Evolutionary conservation across 1,140 invertebrate genomes (phyloP), one percentile per base, ranked within the genome.

Genomic region (Drosophila leontia): DNA sequence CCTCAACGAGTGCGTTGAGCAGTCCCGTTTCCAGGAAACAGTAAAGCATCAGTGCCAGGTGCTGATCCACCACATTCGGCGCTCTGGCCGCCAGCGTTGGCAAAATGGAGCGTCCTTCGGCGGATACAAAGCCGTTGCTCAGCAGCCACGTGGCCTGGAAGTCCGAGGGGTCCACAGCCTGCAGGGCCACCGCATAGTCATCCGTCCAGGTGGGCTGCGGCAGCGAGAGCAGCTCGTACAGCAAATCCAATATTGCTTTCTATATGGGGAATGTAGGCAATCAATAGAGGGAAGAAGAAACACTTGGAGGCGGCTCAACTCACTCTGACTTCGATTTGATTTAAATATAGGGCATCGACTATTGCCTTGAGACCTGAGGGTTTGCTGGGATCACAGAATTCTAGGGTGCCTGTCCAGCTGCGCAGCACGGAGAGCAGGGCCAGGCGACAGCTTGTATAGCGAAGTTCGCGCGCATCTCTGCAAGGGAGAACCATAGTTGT

Each of bases 171-270:
- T 98, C 97, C 42, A 98, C 95, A 42, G 97, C 97, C 69, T 96
- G 95, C 55, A 99, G 92, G 4, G 98, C 98, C 34, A 97, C 96
- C 29, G 95, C 95, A 74, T 98, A 96, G 91, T 99, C 97, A 82
- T 98, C 97, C 3, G 97, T 98, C 97, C 97, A 99, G 72, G 96
- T 95, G 1, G 98, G 97, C 84, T 97, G 94, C 29, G 96, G 95
- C 50, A 99, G 91, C 65, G 96, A 95, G 71, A 99, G 95, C 41
- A 99, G 93, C 92, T 99, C 98, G 93, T 98, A 99, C 15, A 99
- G 93, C 48, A 99, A 93, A 92, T 98, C 98, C 83, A 99, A 93
- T 78, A 99, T 96, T 50, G 97, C 96, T 94, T 97, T 97, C 97
- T 98, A 93, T 4, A 19, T n/a, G 0, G 13, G 13, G 0, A 2